Evolutionary conservation across 2,888 invertebrate species (phyloP).

Genomic region (Thelaira solivaga): DNA sequence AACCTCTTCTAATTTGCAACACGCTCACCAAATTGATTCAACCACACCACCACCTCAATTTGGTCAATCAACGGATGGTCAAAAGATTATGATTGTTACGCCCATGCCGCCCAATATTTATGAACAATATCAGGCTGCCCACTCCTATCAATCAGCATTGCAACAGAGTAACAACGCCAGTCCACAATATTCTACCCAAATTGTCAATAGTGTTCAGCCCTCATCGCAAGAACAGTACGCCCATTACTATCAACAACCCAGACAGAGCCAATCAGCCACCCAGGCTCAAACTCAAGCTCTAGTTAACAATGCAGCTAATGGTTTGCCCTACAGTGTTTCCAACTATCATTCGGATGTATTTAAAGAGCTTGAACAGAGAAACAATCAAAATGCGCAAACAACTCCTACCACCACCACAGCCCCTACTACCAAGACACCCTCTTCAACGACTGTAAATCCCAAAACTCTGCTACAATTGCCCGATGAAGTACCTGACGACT

Average conservation of each 20-base stretch:
- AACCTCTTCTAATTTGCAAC: conserved; percentile 68
- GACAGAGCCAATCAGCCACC: conserved; percentile 61
- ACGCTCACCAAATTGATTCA: conserved; percentile 13
- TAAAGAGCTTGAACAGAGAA: conserved; percentile 72
- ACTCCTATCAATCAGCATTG: conserved; percentile 39
- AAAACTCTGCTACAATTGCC: conserved; percentile 81
- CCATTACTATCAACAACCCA: conserved; percentile 67
- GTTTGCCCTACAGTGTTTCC: conserved; percentile 73
- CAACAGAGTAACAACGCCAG: not conserved
- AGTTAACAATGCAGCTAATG: not conserved
- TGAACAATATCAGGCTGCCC: conserved; percentile 65
- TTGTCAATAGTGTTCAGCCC: conserved; percentile 67
- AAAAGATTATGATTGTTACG: conserved; percentile 75
- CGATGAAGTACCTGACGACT: conserved; percentile 92
- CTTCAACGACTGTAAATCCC: conserved; percentile 58
- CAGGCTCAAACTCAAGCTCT: conserved; percentile 12
- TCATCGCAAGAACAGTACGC: conserved; percentile 68
- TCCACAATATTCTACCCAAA: conserved; percentile 54
- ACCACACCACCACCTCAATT: conserved; percentile 70
- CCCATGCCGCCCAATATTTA: conserved; percentile 71
- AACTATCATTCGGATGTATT: conserved; percentile 76
- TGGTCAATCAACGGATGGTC: conserved; percentile 73
- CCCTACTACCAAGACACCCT: conserved; percentile 44
- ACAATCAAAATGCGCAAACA: conserved; percentile 30
- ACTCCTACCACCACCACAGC: not conserved